phyloP scores from a whole-genome alignment of 2,888 invertebrate genomes.

The Chromoteleia sp. region DNA sequence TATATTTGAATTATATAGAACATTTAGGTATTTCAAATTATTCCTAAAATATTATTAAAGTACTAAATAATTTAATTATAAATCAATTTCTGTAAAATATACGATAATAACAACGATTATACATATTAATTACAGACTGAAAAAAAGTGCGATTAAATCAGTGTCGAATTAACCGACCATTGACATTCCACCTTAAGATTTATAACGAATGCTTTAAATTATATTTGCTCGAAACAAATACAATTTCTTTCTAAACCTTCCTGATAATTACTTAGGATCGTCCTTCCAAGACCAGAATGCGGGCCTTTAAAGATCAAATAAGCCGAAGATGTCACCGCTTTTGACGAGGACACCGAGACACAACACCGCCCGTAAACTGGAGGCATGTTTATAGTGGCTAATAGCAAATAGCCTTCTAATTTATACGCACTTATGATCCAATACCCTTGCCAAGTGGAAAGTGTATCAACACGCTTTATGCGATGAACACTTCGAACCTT shows the following conservation, averaged over 20 bases:
- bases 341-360: background rate
- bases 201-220: too few species aligned
- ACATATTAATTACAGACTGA: too few species aligned
- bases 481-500: conserved; percentile 80
- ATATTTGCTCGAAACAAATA: too few species aligned
- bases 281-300: background rate
- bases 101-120: too few species aligned
- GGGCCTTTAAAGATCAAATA: conserved; percentile 28
- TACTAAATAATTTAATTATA: too few species aligned
- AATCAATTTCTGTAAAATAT: too few species aligned
- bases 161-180: too few species aligned
- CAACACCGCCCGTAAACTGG: conserved; percentile 69
- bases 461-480: conserved; percentile 81
- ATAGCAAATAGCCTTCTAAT: conserved; percentile 83
- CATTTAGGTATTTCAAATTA: too few species aligned
- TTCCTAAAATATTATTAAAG: too few species aligned
- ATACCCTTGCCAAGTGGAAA: conserved; percentile 76
- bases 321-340: conserved; percentile 40
- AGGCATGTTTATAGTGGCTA: conserved; percentile 79
- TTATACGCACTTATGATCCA: conserved; percentile 82
- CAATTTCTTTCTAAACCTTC: background rate
- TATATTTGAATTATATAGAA: too few species aligned
- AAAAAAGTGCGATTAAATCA: too few species aligned
- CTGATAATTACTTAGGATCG: conserved; percentile 9
- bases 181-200: too few species aligned